Percentiles rank a stretch among this genome's conserved stretches.
phyloP scores from a whole-genome alignment of 2,797 vertebrate genomes.

The Mycteria americana region DNA sequence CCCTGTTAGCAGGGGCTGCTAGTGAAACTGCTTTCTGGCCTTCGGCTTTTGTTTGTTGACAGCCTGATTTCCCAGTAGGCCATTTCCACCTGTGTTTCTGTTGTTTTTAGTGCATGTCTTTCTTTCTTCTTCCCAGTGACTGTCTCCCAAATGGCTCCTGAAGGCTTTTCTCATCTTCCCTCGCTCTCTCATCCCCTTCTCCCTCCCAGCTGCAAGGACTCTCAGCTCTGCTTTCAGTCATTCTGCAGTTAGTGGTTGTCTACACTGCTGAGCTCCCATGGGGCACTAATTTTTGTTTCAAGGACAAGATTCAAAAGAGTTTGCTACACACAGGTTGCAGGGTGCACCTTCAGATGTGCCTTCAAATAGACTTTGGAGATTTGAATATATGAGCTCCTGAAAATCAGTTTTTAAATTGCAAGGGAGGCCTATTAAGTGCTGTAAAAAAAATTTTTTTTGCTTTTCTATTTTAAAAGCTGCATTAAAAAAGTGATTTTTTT shows the following conservation, averaged over 20 bases:
- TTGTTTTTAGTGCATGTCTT: slow-evolving; percentile 77
- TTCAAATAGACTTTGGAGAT: slow-evolving; percentile 79
- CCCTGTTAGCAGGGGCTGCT: slow-evolving; percentile 75
- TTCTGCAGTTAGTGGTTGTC: slow-evolving; percentile 76
- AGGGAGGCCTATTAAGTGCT: slow-evolving; percentile 77
- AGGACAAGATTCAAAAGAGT: slow-evolving; percentile 82
- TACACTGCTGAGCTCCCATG: slow-evolving; percentile 75
- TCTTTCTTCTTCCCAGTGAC: slow-evolving; percentile 78
- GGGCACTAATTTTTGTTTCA: slow-evolving; percentile 79
- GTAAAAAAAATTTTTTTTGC: slow-evolving; percentile 41
- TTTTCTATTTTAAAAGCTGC: slow-evolving; percentile 63
- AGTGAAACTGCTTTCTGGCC: slow-evolving; percentile 75
- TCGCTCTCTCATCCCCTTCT: slow-evolving; percentile 81
- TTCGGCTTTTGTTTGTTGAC: slow-evolving; percentile 83
- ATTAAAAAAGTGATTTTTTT: slow-evolving; percentile 45
- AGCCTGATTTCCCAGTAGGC: slow-evolving; percentile 83
- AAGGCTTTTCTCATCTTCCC: slow-evolving; percentile 86
- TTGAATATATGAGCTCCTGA: slow-evolving; percentile 78
- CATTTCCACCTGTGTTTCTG: slow-evolving; percentile 83
- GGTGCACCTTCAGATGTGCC: slow-evolving; percentile 77
- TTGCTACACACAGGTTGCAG: slow-evolving; percentile 78
- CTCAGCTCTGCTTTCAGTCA: slow-evolving; percentile 77
- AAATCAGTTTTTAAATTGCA: slow-evolving; percentile 75
- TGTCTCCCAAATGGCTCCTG: slow-evolving; percentile 79
- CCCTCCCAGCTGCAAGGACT: slow-evolving; percentile 79